These are phyloP conservation scores for Temnothorax unifasciatus DNA, from an alignment of 2,888 invertebrate species.

Conservation along the genomic window DNA sequence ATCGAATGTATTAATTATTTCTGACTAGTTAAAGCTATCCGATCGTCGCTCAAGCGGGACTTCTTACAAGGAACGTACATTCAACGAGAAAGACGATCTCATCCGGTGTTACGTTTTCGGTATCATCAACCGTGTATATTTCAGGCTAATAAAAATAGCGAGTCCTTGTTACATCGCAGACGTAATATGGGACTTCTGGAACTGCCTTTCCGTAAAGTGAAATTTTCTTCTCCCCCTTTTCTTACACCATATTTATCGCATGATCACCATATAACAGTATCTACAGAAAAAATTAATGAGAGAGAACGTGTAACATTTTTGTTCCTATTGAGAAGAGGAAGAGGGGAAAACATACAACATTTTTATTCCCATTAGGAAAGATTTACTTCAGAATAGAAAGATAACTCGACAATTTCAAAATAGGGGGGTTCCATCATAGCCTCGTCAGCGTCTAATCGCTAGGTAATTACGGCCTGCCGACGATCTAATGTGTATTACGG, in stretches of 20 bases:
- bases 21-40: not conserved
- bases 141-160: not conserved
- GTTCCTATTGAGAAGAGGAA: not conserved
- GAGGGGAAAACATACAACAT: not conserved
- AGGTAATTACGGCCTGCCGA: not conserved
- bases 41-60: not conserved
- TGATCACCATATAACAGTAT: not conserved
- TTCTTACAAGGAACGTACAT: not conserved
- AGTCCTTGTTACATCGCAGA: not conserved
- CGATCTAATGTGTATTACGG: constrained; percentile 26
- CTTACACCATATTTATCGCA: not conserved
- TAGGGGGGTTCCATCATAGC: not conserved
- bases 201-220: not conserved
- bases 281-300: not conserved
- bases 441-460: not conserved
- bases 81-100: not conserved
- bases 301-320: not conserved
- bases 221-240: not conserved
- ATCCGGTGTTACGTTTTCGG: not conserved
- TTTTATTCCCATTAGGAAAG: not conserved
- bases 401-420: not conserved
- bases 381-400: not conserved
- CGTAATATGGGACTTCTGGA: not conserved
- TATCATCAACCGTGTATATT: not conserved
- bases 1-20: constrained; percentile 28